Percentiles rank a stretch among this genome's conserved stretches.
Evolutionary conservation across 2,888 invertebrate genomes (phyloP).

Genomic region (Volucella bombylans): DNA sequence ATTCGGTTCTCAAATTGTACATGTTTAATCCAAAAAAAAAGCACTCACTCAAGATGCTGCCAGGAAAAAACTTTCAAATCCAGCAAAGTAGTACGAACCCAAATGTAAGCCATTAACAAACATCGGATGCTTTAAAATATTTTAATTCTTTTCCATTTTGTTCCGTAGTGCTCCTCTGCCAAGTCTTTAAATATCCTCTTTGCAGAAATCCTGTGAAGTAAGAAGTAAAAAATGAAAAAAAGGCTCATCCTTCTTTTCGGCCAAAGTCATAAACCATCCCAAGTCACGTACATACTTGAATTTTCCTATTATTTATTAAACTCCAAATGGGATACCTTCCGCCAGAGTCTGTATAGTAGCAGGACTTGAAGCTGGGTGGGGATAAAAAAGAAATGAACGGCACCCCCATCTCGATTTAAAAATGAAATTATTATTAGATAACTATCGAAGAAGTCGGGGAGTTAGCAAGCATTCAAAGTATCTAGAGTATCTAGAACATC

Average conservation of each 20-base stretch:
- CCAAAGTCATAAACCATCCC: conserved; percentile 62
- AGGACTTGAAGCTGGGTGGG: not conserved
- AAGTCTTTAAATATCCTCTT: conserved; percentile 34
- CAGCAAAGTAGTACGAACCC: not conserved
- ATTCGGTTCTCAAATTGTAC: not conserved
- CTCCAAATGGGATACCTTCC: conserved; percentile 52
- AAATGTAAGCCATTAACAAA: conserved; percentile 33
- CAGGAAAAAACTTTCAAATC: not conserved
- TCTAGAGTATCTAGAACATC: no score
- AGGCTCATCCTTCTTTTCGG: conserved; percentile 5
- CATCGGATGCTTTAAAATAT: not conserved
- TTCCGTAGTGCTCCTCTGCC: no score
- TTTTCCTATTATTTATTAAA: conserved; percentile 72
- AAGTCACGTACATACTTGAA: conserved; percentile 70
- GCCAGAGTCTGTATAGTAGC: not conserved
- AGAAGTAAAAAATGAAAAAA: not conserved
- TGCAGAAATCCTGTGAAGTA: conserved; percentile 5
- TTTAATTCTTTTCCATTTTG: conserved; percentile 14
- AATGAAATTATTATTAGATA: conserved; percentile 73
- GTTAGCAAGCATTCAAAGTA: not conserved
- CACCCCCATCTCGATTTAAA: conserved; percentile 38
- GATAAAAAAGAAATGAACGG: not conserved
- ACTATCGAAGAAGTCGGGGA: conserved; percentile 61
- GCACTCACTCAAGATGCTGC: not conserved
- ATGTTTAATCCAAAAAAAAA: no score